phyloP scores from a whole-genome alignment of 2,113 vertebrate genomes.

The Amblyopsis rosae region DNA sequence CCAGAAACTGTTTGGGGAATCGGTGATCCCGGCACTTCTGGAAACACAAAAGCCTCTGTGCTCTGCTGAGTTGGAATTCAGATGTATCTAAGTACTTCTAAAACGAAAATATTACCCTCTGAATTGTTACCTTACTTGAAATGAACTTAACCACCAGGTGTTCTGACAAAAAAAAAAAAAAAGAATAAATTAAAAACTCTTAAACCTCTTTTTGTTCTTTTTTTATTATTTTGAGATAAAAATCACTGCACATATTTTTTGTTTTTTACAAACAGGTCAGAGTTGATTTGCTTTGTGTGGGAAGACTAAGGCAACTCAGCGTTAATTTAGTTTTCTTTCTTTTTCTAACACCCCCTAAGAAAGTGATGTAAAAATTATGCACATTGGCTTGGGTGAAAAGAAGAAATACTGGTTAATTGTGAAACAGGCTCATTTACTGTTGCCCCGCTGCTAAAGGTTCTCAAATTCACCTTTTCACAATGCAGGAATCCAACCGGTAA shows the following conservation, averaged over 20 bases:
- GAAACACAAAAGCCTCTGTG: not conserved
- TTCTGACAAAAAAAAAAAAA: not conserved
- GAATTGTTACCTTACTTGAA: not conserved
- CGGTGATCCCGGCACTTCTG: not conserved
- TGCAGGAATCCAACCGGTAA: constrained; percentile 43
- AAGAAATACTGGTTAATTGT: constrained; percentile 50
- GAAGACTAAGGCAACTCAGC: constrained; percentile 37
- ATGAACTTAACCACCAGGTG: not conserved
- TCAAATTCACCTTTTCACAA: constrained; percentile 49
- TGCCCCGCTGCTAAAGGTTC: constrained; percentile 50
- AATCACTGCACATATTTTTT: not conserved
- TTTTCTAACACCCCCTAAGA: constrained; percentile 32
- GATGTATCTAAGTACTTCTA: not conserved
- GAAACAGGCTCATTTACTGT: constrained; percentile 53
- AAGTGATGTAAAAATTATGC: constrained; percentile 34
- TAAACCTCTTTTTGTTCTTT: constrained; percentile 5
- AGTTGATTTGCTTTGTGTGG: constrained; percentile 36
- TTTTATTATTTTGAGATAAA: constrained; percentile 27
- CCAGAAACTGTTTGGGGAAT: not conserved
- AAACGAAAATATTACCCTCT: not conserved
- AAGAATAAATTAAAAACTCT: not conserved
- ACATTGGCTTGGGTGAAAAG: constrained; percentile 6
- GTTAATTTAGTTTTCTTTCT: constrained; percentile 53
- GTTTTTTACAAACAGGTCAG: constrained; percentile 44
- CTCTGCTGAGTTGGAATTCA: not conserved